phyloP scores from a whole-genome alignment of 92 coral and sea anemone genomes.

The Epizoanthus rinbou region DNA sequence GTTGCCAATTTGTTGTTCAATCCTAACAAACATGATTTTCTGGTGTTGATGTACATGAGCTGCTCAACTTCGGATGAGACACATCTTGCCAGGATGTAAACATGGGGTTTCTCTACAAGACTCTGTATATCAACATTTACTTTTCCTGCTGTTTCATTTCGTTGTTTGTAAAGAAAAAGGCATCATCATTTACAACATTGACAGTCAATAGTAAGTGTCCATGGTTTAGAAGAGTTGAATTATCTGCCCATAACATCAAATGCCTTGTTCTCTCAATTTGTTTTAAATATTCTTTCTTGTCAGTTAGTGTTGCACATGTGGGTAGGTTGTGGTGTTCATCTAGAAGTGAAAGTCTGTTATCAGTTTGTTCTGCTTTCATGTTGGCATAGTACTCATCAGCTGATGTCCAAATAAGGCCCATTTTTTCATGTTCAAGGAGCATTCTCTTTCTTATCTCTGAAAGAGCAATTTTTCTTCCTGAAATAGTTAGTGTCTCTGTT shows the following conservation, averaged over 20 bases:
- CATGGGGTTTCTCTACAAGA: slow-evolving; percentile 47
- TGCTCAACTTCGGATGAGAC: slow-evolving; percentile 49
- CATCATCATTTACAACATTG: slow-evolving; percentile 44
- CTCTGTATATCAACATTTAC: slow-evolving; percentile 55
- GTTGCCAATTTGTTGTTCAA: slow-evolving; percentile 3
- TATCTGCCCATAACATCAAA: slow-evolving; percentile 50
- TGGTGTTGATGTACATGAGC: slow-evolving; percentile 47
- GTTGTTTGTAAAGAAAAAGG: slow-evolving; percentile 44
- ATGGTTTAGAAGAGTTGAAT: slow-evolving; percentile 58
- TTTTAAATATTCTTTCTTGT: slow-evolving; percentile 35
- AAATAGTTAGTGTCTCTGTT: slow-evolving; percentile 36
- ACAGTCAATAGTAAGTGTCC: slow-evolving; percentile 45
- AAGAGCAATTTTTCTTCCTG: slow-evolving; percentile 44
- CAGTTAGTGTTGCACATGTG: slow-evolving; percentile 16
- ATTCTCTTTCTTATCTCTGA: slow-evolving; percentile 37
- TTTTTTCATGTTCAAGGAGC: slow-evolving; percentile 28
- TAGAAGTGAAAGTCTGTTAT: slow-evolving; percentile 41
- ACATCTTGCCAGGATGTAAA: slow-evolving; percentile 55
- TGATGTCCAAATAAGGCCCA: slow-evolving; percentile 16
- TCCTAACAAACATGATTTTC: slow-evolving; percentile 46
- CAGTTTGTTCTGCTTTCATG: slow-evolving; percentile 41
- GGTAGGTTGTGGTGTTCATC: slow-evolving; percentile 33
- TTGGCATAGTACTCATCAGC: slow-evolving; percentile 33
- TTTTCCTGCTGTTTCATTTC: slow-evolving; percentile 41
- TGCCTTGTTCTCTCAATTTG: slow-evolving; percentile 37